Conservation (phyloP, 2,113 vertebrate genomes). For the Eulemur rufifrons region DNA sequence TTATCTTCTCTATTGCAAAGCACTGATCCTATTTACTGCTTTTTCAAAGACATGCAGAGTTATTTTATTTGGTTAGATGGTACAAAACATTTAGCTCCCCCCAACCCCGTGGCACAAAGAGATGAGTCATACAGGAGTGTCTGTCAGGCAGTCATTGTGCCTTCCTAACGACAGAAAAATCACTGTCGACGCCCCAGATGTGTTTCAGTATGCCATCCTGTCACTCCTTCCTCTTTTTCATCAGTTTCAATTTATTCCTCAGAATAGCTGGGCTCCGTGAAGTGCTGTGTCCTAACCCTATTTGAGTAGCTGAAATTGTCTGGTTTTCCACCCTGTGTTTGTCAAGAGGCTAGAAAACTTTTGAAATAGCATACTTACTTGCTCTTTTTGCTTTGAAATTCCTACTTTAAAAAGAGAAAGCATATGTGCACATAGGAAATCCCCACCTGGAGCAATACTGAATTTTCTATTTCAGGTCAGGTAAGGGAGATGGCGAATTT, state of each 20-base stretch:
- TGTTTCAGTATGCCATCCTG: background rate
- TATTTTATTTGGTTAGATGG: conserved; percentile 33
- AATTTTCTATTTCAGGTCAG: background rate
- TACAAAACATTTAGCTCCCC: background rate
- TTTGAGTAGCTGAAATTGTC: background rate
- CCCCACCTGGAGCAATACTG: background rate
- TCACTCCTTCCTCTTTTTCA: background rate
- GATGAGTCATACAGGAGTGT: background rate
- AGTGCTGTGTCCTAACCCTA: background rate
- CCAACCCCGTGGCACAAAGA: background rate
- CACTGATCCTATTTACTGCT: background rate
- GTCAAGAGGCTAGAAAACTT: background rate
- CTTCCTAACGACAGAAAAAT: background rate
- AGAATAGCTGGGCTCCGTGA: background rate
- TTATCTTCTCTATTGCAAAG: background rate
- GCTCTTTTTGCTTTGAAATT: background rate
- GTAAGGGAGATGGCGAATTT: background rate
- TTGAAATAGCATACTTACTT: background rate
- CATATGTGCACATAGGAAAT: background rate
- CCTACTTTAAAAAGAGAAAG: background rate
- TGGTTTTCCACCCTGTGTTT: background rate
- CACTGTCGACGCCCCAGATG: background rate
- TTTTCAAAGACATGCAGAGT: background rate
- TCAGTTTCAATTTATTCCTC: background rate
- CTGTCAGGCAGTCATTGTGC: background rate